Evolutionary conservation across 2,113 vertebrate genomes (phyloP).

Genomic region (Pundamilia nyererei): DNA sequence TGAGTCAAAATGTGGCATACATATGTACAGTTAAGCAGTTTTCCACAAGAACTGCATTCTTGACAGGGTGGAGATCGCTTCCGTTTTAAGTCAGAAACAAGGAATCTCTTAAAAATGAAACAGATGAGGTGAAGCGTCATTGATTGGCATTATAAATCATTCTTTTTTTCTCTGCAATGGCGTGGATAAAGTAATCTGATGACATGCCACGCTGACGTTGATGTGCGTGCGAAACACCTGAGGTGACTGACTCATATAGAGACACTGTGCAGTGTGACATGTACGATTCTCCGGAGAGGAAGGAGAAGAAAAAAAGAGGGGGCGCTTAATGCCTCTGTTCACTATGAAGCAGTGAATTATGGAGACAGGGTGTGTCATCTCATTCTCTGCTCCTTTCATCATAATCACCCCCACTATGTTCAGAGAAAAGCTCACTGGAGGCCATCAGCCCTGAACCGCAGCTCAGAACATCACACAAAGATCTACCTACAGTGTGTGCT

Average conservation of each 20-base stretch:
- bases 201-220: slow-evolving; percentile 10
- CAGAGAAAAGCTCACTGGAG: slow-evolving; percentile 56
- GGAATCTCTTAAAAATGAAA: background rate
- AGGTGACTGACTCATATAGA: slow-evolving; percentile 57
- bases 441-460: slow-evolving; percentile 40
- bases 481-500: slow-evolving; percentile 53
- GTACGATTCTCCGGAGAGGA: slow-evolving; percentile 47
- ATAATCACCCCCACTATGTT: slow-evolving; percentile 53
- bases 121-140: background rate
- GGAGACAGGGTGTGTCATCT: slow-evolving; percentile 72
- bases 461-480: slow-evolving; percentile 30
- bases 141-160: slow-evolving; percentile 32
- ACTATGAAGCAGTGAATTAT: slow-evolving; percentile 65
- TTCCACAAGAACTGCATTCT: background rate
- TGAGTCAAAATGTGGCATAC: background rate
- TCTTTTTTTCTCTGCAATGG: slow-evolving; percentile 5
- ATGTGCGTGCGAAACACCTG: slow-evolving; percentile 61
- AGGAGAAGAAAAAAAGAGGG: background rate
- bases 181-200: slow-evolving; percentile 47
- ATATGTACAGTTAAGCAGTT: background rate
- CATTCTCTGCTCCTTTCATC: slow-evolving; percentile 69
- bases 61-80: background rate
- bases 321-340: slow-evolving; percentile 61
- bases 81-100: background rate
- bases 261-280: slow-evolving; percentile 49